phyloP scores from a whole-genome alignment of 2,113 vertebrate genomes.

The Orycteropus afer region DNA sequence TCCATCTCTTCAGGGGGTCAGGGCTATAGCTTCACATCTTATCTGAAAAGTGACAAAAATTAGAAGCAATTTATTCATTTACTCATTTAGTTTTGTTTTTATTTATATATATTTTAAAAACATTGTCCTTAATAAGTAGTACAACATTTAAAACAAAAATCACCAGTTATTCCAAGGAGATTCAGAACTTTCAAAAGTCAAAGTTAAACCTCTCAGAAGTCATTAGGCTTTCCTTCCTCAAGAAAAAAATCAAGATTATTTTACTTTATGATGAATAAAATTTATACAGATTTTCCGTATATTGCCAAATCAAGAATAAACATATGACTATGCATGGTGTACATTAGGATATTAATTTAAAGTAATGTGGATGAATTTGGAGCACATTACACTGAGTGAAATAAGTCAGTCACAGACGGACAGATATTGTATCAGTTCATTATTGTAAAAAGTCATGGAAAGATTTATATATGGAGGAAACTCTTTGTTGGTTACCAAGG shows the following conservation, averaged over 20 bases:
- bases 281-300: too few relatives aligned
- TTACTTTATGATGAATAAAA: background rate
- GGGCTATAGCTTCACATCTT: background rate
- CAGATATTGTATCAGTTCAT: too few relatives aligned
- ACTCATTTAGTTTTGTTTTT: constrained; percentile 18
- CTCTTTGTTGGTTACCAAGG: too few relatives aligned
- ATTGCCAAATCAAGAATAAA: too few relatives aligned
- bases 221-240: background rate
- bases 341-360: too few relatives aligned
- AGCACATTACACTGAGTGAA: too few relatives aligned
- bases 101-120: too few relatives aligned
- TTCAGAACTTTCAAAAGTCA: constrained; percentile 15
- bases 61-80: background rate
- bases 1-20: background rate
- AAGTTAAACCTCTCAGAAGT: constrained; percentile 13
- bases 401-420: too few relatives aligned
- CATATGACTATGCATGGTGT: too few relatives aligned
- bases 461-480: too few relatives aligned
- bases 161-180: background rate
- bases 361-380: too few relatives aligned
- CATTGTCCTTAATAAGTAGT: constrained; percentile 38
- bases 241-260: background rate
- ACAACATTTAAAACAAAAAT: constrained; percentile 7
- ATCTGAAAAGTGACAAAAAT: background rate
- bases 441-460: too few relatives aligned